Evolutionary conservation across 2,797 vertebrate species (phyloP), one percentile per base, ranked within the genome.

Genomic region (Takifugu ocellatus): DNA sequence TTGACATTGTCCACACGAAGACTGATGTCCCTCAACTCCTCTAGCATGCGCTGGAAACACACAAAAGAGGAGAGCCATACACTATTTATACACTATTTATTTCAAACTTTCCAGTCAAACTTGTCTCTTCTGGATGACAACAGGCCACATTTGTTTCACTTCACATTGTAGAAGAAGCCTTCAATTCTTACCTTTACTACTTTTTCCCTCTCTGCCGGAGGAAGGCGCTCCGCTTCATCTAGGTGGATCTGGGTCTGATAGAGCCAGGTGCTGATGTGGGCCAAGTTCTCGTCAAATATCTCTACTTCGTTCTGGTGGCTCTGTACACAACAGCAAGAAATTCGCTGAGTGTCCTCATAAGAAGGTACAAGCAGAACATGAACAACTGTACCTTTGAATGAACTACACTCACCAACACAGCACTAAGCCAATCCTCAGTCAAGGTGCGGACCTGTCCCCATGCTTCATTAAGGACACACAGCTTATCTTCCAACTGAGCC

Each of bases 181-280:
- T 44, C 17, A 2, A 39, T 44, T 26, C 17, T 24, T 76, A 98
- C 97, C 94, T 94, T 90, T 24, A 98, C 89, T 11, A 94, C 90
- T 65, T 92, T 92, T 51, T 95, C 93, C 61, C 89, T 93, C 75
- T 96, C 94, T 39, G 68, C 79, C 0, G 89, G 86, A 64, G 92
- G 66, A 25, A 95, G 92, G 43, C 93, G 94, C 83, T 98, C 96
- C 0, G 93, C 93, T 77, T 99, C 97, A 63, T 99, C 97, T 82
- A 99, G 70, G 27, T 94, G 91, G 47, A 98, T 94, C 91, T 98
- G 94, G 2, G 96, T 96, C 88, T 98, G 96, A 83, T 98, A 99
- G 25, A 99, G 92, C 96, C 96, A 99, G 44, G 97, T 98, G 86
- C 96, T 98, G 89, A 99, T 96, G 88, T 99, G 96, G 66, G 97